Percentiles rank a stretch among this genome's conserved stretches.
Evolutionary conservation across 2,797 vertebrate species (phyloP).

Genomic region (Geotrypetes seraphini): DNA sequence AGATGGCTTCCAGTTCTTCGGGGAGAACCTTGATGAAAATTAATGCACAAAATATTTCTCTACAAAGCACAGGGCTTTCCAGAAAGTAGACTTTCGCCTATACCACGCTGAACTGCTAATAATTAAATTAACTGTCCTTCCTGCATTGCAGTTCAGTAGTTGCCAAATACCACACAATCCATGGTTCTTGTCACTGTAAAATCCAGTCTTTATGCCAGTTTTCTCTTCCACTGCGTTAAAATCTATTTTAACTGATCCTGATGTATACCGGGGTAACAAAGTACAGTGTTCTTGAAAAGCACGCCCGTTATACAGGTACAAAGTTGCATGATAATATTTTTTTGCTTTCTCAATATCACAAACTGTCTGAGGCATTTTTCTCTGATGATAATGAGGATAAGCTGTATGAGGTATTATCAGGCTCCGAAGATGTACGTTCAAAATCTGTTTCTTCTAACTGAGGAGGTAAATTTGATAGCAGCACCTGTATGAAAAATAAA

Average conservation of each 20-base stretch:
- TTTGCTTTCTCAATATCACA: too few relatives aligned
- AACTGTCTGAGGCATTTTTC: slow-evolving; percentile 61
- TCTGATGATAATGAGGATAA: slow-evolving; percentile 87
- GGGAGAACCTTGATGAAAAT: slow-evolving; percentile 23
- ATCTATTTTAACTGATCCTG: too few relatives aligned
- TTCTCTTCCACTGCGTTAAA: slow-evolving; percentile 12
- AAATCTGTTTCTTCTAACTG: slow-evolving; percentile 81
- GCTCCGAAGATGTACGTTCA: slow-evolving; percentile 53
- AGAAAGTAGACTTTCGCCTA: slow-evolving; percentile 25
- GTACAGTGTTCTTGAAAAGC: slow-evolving; percentile 20
- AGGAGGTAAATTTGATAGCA: slow-evolving; percentile 89
- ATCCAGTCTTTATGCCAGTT: slow-evolving; percentile 16
- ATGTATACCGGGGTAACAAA: slow-evolving; percentile 19
- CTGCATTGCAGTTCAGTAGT: slow-evolving; percentile 8
- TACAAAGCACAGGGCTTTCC: slow-evolving; percentile 22
- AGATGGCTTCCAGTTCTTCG: too few relatives aligned
- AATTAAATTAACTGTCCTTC: slow-evolving; percentile 19
- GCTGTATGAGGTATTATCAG: slow-evolving; percentile 64
- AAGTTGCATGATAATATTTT: neutral
- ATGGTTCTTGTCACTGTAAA: slow-evolving; percentile 5
- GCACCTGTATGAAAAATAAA: slow-evolving; percentile 57
- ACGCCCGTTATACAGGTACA: neutral
- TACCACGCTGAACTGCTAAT: slow-evolving; percentile 19
- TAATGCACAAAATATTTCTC: slow-evolving; percentile 15
- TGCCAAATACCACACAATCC: slow-evolving; percentile 11